Conservation (phyloP, 2,888 invertebrate genomes). For the Drosophila borborema region DNA sequence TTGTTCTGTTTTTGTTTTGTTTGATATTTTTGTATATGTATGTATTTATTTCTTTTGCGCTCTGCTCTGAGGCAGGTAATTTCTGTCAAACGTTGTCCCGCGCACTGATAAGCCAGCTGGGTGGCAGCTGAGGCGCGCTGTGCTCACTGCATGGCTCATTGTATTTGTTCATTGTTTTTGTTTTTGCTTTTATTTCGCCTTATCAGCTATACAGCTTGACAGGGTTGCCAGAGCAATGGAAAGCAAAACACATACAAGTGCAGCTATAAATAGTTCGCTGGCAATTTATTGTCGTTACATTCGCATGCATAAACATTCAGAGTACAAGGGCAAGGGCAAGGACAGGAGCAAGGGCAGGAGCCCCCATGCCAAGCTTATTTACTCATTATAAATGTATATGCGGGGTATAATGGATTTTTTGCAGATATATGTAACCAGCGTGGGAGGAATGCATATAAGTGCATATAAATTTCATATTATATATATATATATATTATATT, state of each 20-base stretch:
- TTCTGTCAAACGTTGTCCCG: conserved; percentile 44
- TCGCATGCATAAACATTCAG: conserved; percentile 40
- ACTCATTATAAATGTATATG: neutral
- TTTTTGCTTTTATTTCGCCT: conserved; percentile 32
- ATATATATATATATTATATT: neutral
- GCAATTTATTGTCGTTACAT: conserved; percentile 28
- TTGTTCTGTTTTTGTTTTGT: neutral
- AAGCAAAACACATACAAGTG: neutral
- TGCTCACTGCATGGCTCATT: conserved; percentile 36
- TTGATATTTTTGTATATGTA: neutral
- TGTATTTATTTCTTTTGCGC: neutral
- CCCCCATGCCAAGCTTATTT: conserved; percentile 40
- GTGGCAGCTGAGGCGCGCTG: conserved; percentile 36
- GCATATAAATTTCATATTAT: neutral
- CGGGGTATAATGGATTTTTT: neutral
- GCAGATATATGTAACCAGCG: neutral
- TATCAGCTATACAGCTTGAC: conserved; percentile 42
- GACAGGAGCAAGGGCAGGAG: neutral
- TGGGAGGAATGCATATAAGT: neutral
- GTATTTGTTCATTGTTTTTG: conserved; percentile 22
- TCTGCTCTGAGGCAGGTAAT: conserved; percentile 45
- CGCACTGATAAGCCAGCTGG: conserved; percentile 54
- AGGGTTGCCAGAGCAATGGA: conserved; percentile 55
- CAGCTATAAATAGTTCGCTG: conserved; percentile 28
- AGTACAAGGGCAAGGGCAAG: conserved; percentile 15